Conservation (phyloP, 2,888 invertebrate genomes). For the Oegoconia quadripuncta region DNA sequence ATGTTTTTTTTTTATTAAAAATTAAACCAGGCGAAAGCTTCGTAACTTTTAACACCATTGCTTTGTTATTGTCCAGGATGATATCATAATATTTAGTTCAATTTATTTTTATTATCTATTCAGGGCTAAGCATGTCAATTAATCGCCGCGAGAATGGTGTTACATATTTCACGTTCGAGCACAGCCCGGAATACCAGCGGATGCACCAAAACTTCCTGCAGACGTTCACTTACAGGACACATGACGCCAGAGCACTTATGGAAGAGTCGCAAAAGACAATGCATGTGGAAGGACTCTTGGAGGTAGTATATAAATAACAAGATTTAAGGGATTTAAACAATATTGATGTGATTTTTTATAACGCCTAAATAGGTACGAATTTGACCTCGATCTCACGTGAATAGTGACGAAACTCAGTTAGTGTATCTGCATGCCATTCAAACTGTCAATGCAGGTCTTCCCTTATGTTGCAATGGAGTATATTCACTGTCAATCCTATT, state of each 20-base stretch:
- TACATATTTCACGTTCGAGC: constrained; percentile 39
- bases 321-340: neutral
- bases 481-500: too few relatives aligned
- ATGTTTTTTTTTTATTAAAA: too few relatives aligned
- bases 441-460: too few relatives aligned
- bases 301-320: constrained; percentile 29
- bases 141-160: constrained; percentile 19
- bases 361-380: too few relatives aligned
- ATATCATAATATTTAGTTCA: too few relatives aligned
- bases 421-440: too few relatives aligned
- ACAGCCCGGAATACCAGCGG: constrained; percentile 34
- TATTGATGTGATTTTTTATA: neutral
- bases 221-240: neutral
- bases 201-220: constrained; percentile 28
- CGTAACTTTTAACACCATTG: too few relatives aligned
- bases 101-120: constrained; percentile 3
- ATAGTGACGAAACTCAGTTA: too few relatives aligned
- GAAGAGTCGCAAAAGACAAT: constrained; percentile 21
- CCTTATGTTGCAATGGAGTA: too few relatives aligned
- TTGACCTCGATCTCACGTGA: too few relatives aligned
- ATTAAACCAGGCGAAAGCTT: too few relatives aligned
- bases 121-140: constrained; percentile 44
- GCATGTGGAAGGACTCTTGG: constrained; percentile 45
- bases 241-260: neutral
- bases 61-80: too few relatives aligned